Base-by-base conservation (phyloP, 2,113 vertebrate species). In the Hemiprocne comata region DNA sequence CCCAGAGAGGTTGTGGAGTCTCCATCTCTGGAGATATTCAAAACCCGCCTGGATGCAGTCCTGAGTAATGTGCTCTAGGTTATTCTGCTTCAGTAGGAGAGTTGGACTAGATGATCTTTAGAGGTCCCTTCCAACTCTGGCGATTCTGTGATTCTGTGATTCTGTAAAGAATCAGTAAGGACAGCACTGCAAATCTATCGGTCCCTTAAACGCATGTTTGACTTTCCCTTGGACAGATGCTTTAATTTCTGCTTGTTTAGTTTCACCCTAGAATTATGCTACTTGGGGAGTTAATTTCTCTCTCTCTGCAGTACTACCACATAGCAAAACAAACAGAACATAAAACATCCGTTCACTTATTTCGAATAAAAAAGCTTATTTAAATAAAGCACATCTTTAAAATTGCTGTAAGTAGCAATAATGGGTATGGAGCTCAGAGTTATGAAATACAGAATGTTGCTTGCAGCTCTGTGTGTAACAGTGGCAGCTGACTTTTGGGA, bases 301-400 rank as follows among this genome's bases (percentile, higher is more conserved):
- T 86, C 89, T 90, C 87, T 93, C 95, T 93, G 40, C 61, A 71
- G 89, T 46, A 53, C 53, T 90, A 92, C 23, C 72, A 84, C 48
- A 88, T 7, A 92, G 79, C 55, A 88, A 95, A 95, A 91, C 90
- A 96, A 95, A 91, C 5, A 88, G 72, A 84, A 88, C 34, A 86
- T 67, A 93, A 93, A 96, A 73, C 85, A 95, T 95, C 94, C 95
- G 91, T 62, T 93, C 71, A 92, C 69, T 93, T 94, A 77, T 80
- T 95, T 77, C 1, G 0, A 84, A 78, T 83, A 95, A 92, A 93
- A 93, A 95, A 92, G 33, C 69, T 86, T 95, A 79, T 89, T 91
- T 97, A 90, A 95, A 96, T 91, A 96, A 92, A 95, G 51, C 48
- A 90, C 70, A 95, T 90, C 86, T 93, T 91, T 84, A 93, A 93